Conservation (phyloP, 2,797 vertebrate species). For the Coilia nasus region DNA sequence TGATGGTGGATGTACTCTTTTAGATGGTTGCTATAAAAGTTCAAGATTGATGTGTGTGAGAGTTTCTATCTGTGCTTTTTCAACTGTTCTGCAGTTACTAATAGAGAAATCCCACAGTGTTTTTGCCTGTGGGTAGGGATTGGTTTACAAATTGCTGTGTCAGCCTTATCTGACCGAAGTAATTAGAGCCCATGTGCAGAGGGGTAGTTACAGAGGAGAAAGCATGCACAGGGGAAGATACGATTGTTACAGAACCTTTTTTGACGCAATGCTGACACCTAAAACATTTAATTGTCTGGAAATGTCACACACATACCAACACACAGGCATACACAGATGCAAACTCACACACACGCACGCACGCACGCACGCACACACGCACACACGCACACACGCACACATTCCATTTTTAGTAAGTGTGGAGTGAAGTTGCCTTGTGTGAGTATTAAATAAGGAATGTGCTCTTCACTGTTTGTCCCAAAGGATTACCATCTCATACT, state of each 20-base stretch:
- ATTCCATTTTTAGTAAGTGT: neutral
- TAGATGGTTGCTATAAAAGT: neutral
- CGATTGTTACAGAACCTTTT: conserved; percentile 53
- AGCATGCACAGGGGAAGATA: conserved; percentile 62
- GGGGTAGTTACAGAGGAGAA: conserved; percentile 48
- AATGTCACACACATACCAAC: conserved; percentile 35
- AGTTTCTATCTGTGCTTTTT: neutral
- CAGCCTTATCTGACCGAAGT: conserved; percentile 1
- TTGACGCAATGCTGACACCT: conserved; percentile 65
- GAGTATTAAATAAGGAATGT: neutral
- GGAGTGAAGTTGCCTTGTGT: neutral
- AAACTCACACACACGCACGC: neutral
- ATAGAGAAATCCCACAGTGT: neutral
- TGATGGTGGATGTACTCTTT: neutral
- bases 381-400: no score
- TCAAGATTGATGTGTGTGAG: neutral
- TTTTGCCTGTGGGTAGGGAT: neutral
- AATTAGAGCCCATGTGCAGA: neutral
- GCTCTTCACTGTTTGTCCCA: neutral
- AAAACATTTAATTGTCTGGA: conserved; percentile 59
- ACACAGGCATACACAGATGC: conserved; percentile 33
- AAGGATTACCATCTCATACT: neutral
- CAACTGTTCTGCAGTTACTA: neutral
- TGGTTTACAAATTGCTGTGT: conserved; percentile 7
- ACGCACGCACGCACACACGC: neutral